Evolutionary conservation across 2,888 invertebrate species (phyloP), one percentile per base, ranked within the genome.

Genomic region (Parascotia fuliginaria): DNA sequence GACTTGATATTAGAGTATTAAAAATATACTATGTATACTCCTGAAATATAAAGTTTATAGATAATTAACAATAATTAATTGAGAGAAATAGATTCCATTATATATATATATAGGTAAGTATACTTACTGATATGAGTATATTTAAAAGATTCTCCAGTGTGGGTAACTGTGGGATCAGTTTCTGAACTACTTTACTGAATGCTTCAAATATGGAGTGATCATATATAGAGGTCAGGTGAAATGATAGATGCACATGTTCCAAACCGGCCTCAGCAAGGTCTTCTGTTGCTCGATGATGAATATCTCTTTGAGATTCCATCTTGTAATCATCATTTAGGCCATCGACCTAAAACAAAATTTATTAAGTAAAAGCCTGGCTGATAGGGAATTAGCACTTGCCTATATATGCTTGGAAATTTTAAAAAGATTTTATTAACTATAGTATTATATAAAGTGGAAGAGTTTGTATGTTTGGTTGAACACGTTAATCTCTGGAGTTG

Each of bases 171-270:
- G 98, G 98, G 78, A 99, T 99, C 58, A 99, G 92, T 86, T 99
- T 99, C 86, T 99, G 99, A 42, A 99, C 99, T 56, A 99, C 99
- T 95, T 99, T 99, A 73, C 98, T 99, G 91, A 99, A 99, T 9
- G 99, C 99, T 92, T 99, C 99, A 92, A 99, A 99, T 89, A 99
- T 99, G 63, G 99, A 99, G 89, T 99, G 99, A 89, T 99, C 99
- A 84, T 99, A 99, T 67, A 99, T 99, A 55, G 99, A 99, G 14
- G 99, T 99, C 57, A 99, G 93, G 85, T 99, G 98, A 92, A 98
- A 99, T 78, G 97, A 97, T 44, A 98, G 89, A 81, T 97, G 97
- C 57, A 98, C 97, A 87, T 97, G 96, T 75, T 98, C 97, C 65
- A 94, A 78, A 77, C 97, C 97, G 41, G 96, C 95, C 87, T 99